These are phyloP conservation scores for Acronicta leporina DNA, from an alignment of 2,888 invertebrate species.

Conservation along the genomic window DNA sequence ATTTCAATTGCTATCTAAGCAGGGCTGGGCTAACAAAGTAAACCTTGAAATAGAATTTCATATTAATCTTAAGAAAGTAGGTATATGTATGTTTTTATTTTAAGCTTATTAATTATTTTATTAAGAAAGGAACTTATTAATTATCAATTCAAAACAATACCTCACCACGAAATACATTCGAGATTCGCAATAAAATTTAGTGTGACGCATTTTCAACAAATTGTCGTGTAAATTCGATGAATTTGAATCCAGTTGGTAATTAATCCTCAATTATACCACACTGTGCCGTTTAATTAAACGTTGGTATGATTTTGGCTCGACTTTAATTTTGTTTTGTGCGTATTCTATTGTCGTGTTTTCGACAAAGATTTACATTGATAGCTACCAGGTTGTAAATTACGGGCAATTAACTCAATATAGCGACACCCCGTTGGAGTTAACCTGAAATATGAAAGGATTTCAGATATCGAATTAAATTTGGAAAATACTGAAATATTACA, in stretches of 20 bases:
- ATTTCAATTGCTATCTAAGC: too few species aligned
- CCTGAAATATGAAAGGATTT: constrained; percentile 43
- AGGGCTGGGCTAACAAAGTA: too few species aligned
- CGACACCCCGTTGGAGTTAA: constrained; percentile 52
- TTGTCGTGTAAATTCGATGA: constrained; percentile 75
- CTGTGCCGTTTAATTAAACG: constrained; percentile 77
- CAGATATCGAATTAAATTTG: constrained; percentile 15
- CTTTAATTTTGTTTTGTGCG: constrained; percentile 75
- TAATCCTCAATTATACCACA: constrained; percentile 76
- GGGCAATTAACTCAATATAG: constrained; percentile 62
- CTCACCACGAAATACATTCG: constrained; percentile 16
- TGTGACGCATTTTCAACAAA: constrained; percentile 64
- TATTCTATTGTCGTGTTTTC: constrained; percentile 70
- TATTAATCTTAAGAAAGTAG: too few species aligned
- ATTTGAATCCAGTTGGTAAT: constrained; percentile 74
- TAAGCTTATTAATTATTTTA: constrained; percentile 4
- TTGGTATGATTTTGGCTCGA: constrained; percentile 69
- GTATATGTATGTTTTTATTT: too few species aligned
- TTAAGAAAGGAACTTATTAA: too few species aligned
- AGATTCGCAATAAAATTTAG: constrained; percentile 45
- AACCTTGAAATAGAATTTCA: too few species aligned
- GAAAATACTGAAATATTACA: too few species aligned
- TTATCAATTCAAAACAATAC: constrained; percentile 26
- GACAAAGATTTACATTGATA: constrained; percentile 68
- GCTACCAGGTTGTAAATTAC: constrained; percentile 66